Evolutionary conservation across 2,113 vertebrate species (phyloP).

Genomic region (Sturnus vulgaris): DNA sequence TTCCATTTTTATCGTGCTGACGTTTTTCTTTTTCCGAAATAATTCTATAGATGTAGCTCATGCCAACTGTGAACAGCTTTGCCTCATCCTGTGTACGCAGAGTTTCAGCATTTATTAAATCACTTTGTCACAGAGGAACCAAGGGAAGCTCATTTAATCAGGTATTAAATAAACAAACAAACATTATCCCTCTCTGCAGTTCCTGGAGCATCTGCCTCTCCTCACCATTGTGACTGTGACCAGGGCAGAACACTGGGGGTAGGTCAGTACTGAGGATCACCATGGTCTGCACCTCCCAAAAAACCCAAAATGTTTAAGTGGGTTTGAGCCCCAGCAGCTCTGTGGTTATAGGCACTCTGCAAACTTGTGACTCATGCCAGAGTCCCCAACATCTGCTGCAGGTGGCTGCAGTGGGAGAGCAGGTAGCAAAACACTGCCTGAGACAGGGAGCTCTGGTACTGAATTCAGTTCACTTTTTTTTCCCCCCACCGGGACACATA

Average conservation of each 20-base stretch:
- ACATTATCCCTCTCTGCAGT: not conserved
- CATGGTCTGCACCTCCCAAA: not conserved
- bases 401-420: not conserved
- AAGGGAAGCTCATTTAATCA: not conserved
- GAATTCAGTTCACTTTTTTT: not conserved
- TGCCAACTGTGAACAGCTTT: not conserved
- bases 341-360: not conserved
- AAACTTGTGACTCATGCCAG: not conserved
- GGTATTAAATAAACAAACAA: not conserved
- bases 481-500: not conserved
- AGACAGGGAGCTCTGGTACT: not conserved
- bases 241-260: not conserved
- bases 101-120: not conserved
- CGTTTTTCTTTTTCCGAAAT: not conserved
- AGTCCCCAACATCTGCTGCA: not conserved
- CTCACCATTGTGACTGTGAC: accelerated
- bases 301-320: not conserved
- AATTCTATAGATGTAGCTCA: not conserved
- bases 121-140: not conserved
- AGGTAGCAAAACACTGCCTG: not conserved
- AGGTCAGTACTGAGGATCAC: no score
- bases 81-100: accelerated
- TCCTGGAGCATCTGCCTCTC: not conserved
- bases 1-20: not conserved
- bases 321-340: not conserved